Conservation (phyloP, 1,140 invertebrate genomes). For the Scylla paramamosain region DNA sequence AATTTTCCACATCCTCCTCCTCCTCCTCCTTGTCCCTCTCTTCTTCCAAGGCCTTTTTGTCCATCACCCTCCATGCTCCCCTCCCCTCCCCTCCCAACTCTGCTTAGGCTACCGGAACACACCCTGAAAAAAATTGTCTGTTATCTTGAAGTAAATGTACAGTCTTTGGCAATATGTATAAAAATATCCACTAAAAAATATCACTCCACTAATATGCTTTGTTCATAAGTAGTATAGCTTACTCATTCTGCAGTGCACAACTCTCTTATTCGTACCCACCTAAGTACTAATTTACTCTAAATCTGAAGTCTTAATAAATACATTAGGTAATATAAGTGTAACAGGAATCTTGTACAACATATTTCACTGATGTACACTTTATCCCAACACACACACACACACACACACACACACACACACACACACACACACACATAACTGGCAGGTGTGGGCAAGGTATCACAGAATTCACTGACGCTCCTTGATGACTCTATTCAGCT, state of each 20-base stretch:
- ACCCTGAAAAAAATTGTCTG: not conserved
- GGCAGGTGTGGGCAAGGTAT: not conserved
- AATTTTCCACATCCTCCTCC: not conserved
- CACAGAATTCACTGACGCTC: slow-evolving; percentile 53
- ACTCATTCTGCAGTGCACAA: too few relatives aligned
- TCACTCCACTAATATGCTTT: too few relatives aligned
- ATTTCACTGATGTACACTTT: too few relatives aligned
- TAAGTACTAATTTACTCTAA: not conserved
- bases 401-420: too few relatives aligned
- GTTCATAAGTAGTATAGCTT: too few relatives aligned
- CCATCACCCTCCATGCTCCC: not conserved
- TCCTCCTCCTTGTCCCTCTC: not conserved
- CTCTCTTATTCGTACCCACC: not conserved
- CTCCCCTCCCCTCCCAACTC: not conserved
- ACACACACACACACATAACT: too few relatives aligned
- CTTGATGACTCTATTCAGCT: slow-evolving; percentile 65
- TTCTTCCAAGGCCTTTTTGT: not conserved
- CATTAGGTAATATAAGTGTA: not conserved
- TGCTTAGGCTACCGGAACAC: not conserved
- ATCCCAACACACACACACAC: too few relatives aligned
- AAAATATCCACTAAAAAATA: not conserved
- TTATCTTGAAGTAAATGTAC: not conserved
- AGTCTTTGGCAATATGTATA: not conserved
- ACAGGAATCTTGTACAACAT: not conserved
- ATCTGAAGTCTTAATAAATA: not conserved